Evolutionary conservation across 2,888 invertebrate species (phyloP).

Genomic region (Chalcosyrphus nemorum): DNA sequence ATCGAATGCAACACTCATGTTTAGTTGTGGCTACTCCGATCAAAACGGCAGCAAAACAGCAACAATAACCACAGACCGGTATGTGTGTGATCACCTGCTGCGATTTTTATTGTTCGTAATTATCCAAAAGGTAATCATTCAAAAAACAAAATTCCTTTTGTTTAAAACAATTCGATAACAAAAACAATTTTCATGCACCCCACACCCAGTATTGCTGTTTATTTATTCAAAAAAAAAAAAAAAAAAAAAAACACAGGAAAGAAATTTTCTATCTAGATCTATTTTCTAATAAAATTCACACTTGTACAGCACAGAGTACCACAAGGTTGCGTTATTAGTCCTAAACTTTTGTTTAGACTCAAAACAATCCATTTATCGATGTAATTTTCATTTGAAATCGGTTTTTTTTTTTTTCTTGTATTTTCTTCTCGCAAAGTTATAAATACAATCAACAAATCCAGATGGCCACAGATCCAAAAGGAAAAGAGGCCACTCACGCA

Average conservation of each 20-base stretch:
- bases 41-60: slow-evolving; percentile 9
- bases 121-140: slow-evolving; percentile 60
- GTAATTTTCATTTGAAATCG: slow-evolving; percentile 38
- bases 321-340: slow-evolving; percentile 69
- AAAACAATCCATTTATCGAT: slow-evolving; percentile 46
- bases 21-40: slow-evolving; percentile 2
- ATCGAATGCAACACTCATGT: slow-evolving; percentile 20
- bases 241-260: background rate
- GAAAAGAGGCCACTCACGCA: slow-evolving; percentile 62
- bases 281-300: slow-evolving; percentile 43
- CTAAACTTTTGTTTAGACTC: slow-evolving; percentile 62
- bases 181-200: slow-evolving; percentile 34
- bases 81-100: slow-evolving; percentile 60
- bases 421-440: background rate
- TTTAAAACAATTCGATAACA: slow-evolving; percentile 45
- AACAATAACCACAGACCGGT: slow-evolving; percentile 21
- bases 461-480: slow-evolving; percentile 39
- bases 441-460: slow-evolving; percentile 37
- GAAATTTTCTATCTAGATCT: background rate
- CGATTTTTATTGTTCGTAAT: slow-evolving; percentile 64
- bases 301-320: slow-evolving; percentile 29
- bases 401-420: background rate
- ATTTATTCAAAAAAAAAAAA: slow-evolving; percentile 26
- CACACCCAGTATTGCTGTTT: slow-evolving; percentile 38
- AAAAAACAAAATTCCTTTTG: slow-evolving; percentile 65